Percentiles rank a stretch among this genome's conserved stretches.
These are phyloP conservation scores for Apteryx mantelli DNA, from an alignment of 2,113 vertebrate genomes.

Conservation along the genomic window DNA sequence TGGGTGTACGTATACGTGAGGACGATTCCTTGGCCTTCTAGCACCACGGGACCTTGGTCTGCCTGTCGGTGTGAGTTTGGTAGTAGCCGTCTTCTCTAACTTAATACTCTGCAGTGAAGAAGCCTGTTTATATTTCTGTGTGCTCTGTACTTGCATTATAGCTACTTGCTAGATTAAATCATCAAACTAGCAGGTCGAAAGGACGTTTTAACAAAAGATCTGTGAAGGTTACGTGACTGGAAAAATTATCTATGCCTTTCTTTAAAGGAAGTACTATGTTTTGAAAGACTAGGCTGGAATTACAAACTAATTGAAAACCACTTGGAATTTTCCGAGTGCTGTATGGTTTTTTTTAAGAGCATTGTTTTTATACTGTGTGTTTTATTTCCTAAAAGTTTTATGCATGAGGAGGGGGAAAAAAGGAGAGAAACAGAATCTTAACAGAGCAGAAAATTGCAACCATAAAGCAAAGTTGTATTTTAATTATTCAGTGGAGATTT, in stretches of 20 bases:
- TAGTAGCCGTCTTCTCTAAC: accelerated
- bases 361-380: neutral
- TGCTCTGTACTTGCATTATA: neutral
- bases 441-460: constrained; percentile 61
- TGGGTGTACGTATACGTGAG: no score
- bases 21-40: neutral
- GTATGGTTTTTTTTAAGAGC: neutral
- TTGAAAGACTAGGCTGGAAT: neutral
- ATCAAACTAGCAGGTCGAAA: neutral
- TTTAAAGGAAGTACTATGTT: neutral
- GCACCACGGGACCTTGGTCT: neutral
- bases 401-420: no score
- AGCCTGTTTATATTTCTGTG: neutral
- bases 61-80: accelerated
- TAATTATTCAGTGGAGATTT: constrained; percentile 59
- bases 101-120: neutral
- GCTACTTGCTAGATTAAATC: neutral
- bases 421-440: neutral
- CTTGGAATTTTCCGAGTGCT: neutral
- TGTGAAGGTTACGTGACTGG: neutral
- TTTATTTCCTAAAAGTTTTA: constrained; percentile 26
- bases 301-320: neutral
- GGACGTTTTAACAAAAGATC: neutral
- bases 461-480: constrained; percentile 49
- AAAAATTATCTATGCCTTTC: neutral